These are phyloP conservation scores for Drosophila mayaguana DNA, from an alignment of 2,888 invertebrate species.

Conservation along the genomic window DNA sequence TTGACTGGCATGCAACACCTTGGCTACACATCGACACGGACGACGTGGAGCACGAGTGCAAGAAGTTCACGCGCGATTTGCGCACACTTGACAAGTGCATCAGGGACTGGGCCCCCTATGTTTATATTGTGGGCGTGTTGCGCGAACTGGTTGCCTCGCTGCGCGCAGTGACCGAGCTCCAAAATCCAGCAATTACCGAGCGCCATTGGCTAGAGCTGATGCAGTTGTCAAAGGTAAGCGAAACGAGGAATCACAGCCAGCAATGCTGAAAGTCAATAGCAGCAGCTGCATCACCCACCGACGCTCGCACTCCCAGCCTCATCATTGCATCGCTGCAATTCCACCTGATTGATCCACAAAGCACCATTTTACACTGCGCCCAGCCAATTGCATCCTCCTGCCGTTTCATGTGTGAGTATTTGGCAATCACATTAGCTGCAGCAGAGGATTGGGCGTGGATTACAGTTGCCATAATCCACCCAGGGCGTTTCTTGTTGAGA, in stretches of 20 bases:
- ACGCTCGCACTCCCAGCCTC: neutral
- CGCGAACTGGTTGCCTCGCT: constrained; percentile 97
- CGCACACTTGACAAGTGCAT: constrained; percentile 93
- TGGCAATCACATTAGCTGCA: constrained; percentile 50
- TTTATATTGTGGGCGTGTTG: constrained; percentile 91
- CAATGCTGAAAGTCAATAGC: constrained; percentile 33
- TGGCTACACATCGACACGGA: constrained; percentile 98
- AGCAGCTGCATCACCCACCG: neutral
- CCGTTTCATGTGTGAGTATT: constrained; percentile 22
- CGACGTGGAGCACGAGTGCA: constrained; percentile 97
- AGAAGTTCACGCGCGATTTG: constrained; percentile 95
- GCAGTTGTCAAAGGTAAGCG: constrained; percentile 93
- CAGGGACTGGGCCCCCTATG: constrained; percentile 92
- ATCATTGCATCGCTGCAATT: constrained; percentile 26
- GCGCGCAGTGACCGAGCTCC: constrained; percentile 96
- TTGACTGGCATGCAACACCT: constrained; percentile 96
- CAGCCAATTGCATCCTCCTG: constrained; percentile 14
- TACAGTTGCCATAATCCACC: neutral
- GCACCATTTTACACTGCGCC: constrained; percentile 19
- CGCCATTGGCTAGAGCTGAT: constrained; percentile 98
- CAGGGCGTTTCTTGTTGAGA: neutral
- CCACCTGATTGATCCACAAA: constrained; percentile 53
- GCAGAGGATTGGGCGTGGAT: constrained; percentile 16
- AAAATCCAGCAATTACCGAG: constrained; percentile 97
- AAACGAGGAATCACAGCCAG: constrained; percentile 22